Evolutionary conservation across 2,888 invertebrate genomes (phyloP), one percentile per base, ranked within the genome.

Genomic region (Drosophila kanekoi): DNA sequence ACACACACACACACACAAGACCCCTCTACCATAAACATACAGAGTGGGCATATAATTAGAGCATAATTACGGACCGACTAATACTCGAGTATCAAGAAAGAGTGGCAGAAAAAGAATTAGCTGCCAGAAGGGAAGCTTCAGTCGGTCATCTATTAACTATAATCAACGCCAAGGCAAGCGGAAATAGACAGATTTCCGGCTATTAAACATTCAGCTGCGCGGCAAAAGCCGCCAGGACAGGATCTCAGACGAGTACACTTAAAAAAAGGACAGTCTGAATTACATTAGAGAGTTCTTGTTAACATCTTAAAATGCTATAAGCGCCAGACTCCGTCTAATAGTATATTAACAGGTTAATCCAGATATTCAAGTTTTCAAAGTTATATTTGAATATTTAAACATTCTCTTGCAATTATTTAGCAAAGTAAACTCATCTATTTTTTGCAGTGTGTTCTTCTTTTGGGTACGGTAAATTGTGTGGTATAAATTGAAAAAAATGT

Each of bases 141-240:
- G 81, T 73, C 76, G 87, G 81, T 84, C 87, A 86, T 87, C 89
- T 86, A 83, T 86, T 86, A 86, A 86, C 87, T 86, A 86, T 88
- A 86, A 88, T 88, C 85, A 86, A 87, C 85, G 88, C 84, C 79
- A 87, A 67, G 76, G 87, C 81, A 88, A 81, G 75, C 85, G 85
- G 89, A 86, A 86, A 88, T 86, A 88, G 85, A 88, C 87, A 87
- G 87, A 86, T 86, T 88, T 86, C 89, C 85, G 85, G 85, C 88
- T 88, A 88, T 85, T 85, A 85, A 88, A 79, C 88, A 87, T 77
- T 88, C 87, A 88, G 79, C 81, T 72, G 72, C 68, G 84, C 81
- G 77, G 75, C 75, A 82, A 82, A 86, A 71, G 73, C 65, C 77
- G 63, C 61, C 67, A 54, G 58, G 57, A 52, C 63, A 48, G 68